phyloP scores from a whole-genome alignment of 2,797 vertebrate species.

The Coccyzus lansbergi region DNA sequence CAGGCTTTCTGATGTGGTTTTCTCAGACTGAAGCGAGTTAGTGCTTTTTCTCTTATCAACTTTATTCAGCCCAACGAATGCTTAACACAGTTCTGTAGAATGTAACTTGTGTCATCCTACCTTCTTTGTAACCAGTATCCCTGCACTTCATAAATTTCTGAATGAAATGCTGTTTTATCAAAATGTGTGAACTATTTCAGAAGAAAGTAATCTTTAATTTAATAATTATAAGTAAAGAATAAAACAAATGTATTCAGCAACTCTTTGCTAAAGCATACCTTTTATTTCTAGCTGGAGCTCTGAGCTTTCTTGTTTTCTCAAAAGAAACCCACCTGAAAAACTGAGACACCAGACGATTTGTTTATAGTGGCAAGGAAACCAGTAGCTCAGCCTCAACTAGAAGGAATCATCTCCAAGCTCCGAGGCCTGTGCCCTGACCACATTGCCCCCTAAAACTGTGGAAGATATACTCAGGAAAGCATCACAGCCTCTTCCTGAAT shows the following conservation, averaged over 20 bases:
- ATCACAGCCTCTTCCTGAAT: not conserved
- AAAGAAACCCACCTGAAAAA: not conserved
- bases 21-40: not conserved
- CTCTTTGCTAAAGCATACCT: not conserved
- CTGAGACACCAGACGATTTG: not conserved
- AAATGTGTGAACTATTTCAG: not conserved
- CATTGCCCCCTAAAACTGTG: not conserved
- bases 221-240: not conserved
- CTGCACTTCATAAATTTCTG: not conserved
- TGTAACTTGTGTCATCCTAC: not conserved
- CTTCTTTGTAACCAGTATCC: not conserved
- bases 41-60: not conserved
- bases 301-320: not conserved
- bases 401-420: not conserved
- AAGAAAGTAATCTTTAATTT: not conserved
- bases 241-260: not conserved
- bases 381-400: not conserved
- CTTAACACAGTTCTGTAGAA: not conserved
- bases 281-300: not conserved
- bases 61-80: not conserved
- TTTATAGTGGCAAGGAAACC: not conserved
- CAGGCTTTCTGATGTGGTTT: not conserved
- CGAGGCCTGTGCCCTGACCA: not conserved
- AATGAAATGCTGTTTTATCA: not conserved
- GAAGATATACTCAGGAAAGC: not conserved